Evolutionary conservation across 1,140 invertebrate genomes (phyloP).

Genomic region (Drosophila simulans): DNA sequence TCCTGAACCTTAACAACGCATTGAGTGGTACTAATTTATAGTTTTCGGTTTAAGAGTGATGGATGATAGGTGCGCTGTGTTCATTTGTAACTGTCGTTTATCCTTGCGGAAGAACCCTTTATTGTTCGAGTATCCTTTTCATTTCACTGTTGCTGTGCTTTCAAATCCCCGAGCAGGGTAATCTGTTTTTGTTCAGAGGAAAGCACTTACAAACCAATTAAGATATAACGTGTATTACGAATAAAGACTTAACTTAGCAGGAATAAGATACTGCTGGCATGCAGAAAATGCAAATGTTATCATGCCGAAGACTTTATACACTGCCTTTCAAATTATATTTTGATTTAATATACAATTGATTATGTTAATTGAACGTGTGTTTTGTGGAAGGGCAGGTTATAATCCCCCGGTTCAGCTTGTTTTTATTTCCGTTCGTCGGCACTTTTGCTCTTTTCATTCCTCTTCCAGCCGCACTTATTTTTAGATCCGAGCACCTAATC

Average conservation of each 20-base stretch:
- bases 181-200: constrained; percentile 2
- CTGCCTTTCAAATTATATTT: neutral
- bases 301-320: too few relatives aligned
- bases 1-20: constrained; percentile 5
- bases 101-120: neutral
- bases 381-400: neutral
- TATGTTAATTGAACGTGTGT: neutral
- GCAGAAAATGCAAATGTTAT: neutral
- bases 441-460: constrained; percentile 28
- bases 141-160: neutral
- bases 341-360: neutral
- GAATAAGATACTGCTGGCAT: neutral
- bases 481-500: constrained; percentile 42
- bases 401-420: neutral
- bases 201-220: neutral
- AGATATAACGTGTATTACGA: too few relatives aligned
- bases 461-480: constrained; percentile 31
- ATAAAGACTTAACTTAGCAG: neutral
- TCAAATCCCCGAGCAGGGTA: neutral
- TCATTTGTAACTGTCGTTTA: constrained; percentile 16
- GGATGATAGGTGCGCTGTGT: constrained; percentile 7
- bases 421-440: constrained; percentile 13
- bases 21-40: neutral
- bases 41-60: constrained; percentile 9
- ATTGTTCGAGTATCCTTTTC: neutral